Evolutionary conservation across 2,888 invertebrate genomes (phyloP), one percentile per base, ranked within the genome.

Genomic region (Drosophila borborema): DNA sequence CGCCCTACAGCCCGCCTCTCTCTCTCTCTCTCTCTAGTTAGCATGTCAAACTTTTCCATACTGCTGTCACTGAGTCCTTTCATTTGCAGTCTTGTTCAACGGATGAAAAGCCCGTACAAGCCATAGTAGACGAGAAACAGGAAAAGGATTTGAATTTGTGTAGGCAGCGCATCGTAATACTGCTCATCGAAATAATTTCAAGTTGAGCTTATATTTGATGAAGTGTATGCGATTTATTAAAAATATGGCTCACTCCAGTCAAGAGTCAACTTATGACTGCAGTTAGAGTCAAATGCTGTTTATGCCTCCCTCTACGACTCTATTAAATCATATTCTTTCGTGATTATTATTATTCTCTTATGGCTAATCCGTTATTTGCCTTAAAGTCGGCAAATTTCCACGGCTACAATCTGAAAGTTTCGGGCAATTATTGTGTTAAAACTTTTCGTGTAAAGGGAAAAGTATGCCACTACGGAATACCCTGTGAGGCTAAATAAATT

Each of bases 41-140:
- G 79, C 76, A 81, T 84, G 81, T 80, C 79, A 76, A 84, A 81
- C 74, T 81, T 75, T 84, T 64, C 54, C 74, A 79, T 82, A 71
- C 65, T 76, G 60, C 82, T 81, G 81, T 82, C 76, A 82, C 68
- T 62, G 70, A 70, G 45, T 45, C 65, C 71, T 82, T 79, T 82
- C 82, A 82, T 85, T 80, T 82, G 56, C 80, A 73, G 64, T 55
- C 59, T 41, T 53, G 43, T 64, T 60, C 60, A 49, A 23, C 51
- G 66, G 66, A 69, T 75, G 69, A 69, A 74, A 72, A 69, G 64
- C 61, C 60, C 18, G 23, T 18, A 40, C n/a, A 6, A n/a, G 18
- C 16, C 14, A 46, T 28, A 18, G 16, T n/a, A 36, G 38, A 23
- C 36, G 28, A 28, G 28, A 38, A 28, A 16, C 28, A 48, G 51